These are phyloP conservation scores for Torymus auratus DNA, from an alignment of 2,888 invertebrate species.

Conservation along the genomic window DNA sequence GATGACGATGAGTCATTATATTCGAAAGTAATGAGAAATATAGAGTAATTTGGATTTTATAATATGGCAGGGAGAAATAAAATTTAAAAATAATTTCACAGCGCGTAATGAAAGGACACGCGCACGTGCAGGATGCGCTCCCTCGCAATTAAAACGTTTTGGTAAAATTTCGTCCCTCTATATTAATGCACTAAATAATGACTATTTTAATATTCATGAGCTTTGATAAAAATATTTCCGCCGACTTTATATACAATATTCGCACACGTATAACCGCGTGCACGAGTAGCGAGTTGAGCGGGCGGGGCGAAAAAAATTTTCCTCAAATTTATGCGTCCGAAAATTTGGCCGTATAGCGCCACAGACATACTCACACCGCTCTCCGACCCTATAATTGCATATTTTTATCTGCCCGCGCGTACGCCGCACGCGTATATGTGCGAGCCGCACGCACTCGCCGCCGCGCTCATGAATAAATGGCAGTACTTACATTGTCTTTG, in stretches of 20 bases:
- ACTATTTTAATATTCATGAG: slow-evolving; percentile 24
- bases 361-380: neutral
- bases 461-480: slow-evolving; percentile 51
- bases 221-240: slow-evolving; percentile 21
- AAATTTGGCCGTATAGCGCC: slow-evolving; percentile 26
- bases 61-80: no score
- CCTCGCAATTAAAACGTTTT: slow-evolving; percentile 16
- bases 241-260: no score
- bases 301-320: no score
- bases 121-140: no score
- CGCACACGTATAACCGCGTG: no score
- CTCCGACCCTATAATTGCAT: slow-evolving; percentile 30
- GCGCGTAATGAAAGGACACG: no score
- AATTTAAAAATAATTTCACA: no score
- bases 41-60: no score
- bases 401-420: slow-evolving; percentile 39
- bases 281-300: no score
- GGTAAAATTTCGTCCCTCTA: neutral
- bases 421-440: neutral
- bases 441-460: slow-evolving; percentile 27
- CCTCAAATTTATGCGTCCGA: slow-evolving; percentile 21
- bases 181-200: slow-evolving; percentile 15
- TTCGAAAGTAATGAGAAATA: no score
- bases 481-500: slow-evolving; percentile 57
- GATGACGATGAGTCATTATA: no score